Base-by-base conservation (phyloP, 2,888 invertebrate genomes). In the Ophion ellenae region DNA sequence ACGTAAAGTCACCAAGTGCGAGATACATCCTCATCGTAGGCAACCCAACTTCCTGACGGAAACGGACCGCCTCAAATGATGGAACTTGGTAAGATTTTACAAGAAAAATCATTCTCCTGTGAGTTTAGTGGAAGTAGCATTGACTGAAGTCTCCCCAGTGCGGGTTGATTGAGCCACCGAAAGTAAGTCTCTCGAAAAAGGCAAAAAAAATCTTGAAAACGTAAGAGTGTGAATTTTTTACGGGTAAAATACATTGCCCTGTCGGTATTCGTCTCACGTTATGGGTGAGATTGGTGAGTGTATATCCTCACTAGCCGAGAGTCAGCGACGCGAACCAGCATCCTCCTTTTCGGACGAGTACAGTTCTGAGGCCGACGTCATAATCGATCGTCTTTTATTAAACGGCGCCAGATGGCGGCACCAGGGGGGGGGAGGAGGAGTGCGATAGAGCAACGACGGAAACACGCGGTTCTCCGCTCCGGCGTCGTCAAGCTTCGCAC, bases 351-450 rank as follows among this genome's bases (percentile, higher is more conserved):
- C 83, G 86, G 87, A 91, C 90, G 91, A 92, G 91, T 90, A 92
- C 53, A 69, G 91, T 92, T 92, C 92, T 91, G 93, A 93, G 91
- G 92, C 92, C 93, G 93, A 93, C 94, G 93, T 94, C 94, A 94
- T 93, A 94, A 94, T 93, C 94, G 94, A 93, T 94, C 94, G 93
- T 94, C 94, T 94, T 94, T 94, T 94, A 93, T 94, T 94, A 94
- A 94, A 93, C 91, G 92, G 93, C 93, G 88, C 93, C 94, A 94
- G 93, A 93, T 94, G 93, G 93, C 93, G 92, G 90, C 84, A 86
- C 81, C 70, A 57, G 67, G 77, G 32, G 66, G 64, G 14, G 59
- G 76, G 75, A 14, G 47, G 47, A 47, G 47, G 4, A 47, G 47
- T 40, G 40, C 40, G 40, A 40, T 6, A 89, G 85, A 88, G 88